These are phyloP conservation scores for Eremobia ochroleuca DNA, from an alignment of 2,888 invertebrate genomes.

Conservation along the genomic window DNA sequence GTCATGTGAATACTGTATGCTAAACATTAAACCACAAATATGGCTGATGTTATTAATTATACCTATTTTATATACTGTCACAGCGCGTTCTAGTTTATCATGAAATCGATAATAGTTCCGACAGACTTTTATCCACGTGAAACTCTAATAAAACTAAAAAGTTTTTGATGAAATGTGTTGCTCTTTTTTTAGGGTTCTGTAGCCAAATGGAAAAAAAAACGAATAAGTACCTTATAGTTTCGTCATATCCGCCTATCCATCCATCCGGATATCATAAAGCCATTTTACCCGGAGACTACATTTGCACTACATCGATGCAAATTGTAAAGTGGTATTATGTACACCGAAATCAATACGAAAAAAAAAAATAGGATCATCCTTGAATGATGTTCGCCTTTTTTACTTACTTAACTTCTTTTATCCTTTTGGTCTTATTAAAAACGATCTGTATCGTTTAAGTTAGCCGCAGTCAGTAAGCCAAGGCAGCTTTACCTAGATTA, in stretches of 20 bases:
- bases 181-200: neutral
- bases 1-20: neutral
- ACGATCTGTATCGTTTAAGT: neutral
- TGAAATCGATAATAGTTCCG: neutral
- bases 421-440: neutral
- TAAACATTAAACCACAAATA: neutral
- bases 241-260: neutral
- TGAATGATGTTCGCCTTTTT: neutral
- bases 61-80: neutral
- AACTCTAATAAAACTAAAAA: neutral
- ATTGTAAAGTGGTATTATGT: neutral
- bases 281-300: neutral
- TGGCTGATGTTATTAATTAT: neutral
- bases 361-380: neutral
- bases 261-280: neutral
- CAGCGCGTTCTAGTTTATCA: neutral
- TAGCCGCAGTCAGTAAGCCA: neutral
- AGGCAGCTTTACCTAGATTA: neutral
- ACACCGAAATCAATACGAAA: neutral
- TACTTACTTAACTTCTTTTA: neutral
- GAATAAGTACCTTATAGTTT: neutral
- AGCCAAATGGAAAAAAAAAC: neutral
- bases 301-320: neutral
- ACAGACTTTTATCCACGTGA: neutral
- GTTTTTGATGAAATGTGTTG: neutral